Conservation (phyloP, 2,888 invertebrate species). For the Lepidocyrtoides sp. region DNA sequence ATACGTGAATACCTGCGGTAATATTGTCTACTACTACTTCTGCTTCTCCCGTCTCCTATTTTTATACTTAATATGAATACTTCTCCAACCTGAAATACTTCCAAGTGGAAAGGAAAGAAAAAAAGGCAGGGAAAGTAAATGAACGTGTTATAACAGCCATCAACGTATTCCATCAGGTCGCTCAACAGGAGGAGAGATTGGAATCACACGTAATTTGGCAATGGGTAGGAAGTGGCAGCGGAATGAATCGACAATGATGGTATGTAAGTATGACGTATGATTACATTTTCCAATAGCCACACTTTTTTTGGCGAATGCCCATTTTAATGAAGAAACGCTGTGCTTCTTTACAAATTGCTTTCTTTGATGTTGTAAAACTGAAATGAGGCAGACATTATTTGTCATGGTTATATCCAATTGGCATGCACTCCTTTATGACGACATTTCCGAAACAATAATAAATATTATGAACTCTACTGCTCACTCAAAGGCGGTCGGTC, state of each 20-base stretch:
- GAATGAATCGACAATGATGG: constrained; percentile 21
- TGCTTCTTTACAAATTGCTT: constrained; percentile 29
- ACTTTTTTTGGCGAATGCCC: not conserved
- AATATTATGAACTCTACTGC: not conserved
- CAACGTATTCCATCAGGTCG: not conserved
- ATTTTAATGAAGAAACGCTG: constrained; percentile 30
- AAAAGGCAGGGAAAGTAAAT: not conserved
- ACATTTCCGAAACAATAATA: not conserved
- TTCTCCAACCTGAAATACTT: too few species aligned
- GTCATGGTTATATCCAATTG: constrained; percentile 58
- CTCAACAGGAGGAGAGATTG: constrained; percentile 4
- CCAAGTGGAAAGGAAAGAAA: not conserved
- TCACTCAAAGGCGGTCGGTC: too few species aligned
- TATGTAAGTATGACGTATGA: not conserved
- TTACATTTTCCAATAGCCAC: not conserved
- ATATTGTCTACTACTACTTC: too few species aligned
- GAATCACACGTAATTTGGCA: not conserved
- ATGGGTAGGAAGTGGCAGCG: not conserved
- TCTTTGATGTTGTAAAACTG: constrained; percentile 38
- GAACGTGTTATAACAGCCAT: not conserved
- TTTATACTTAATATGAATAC: not conserved
- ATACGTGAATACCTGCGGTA: not conserved
- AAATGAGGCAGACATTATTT: constrained; percentile 50
- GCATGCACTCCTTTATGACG: constrained; percentile 36
- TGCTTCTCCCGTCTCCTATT: too few species aligned